Conservation (phyloP, 2,113 vertebrate species). For the Oreochromis spilurus region DNA sequence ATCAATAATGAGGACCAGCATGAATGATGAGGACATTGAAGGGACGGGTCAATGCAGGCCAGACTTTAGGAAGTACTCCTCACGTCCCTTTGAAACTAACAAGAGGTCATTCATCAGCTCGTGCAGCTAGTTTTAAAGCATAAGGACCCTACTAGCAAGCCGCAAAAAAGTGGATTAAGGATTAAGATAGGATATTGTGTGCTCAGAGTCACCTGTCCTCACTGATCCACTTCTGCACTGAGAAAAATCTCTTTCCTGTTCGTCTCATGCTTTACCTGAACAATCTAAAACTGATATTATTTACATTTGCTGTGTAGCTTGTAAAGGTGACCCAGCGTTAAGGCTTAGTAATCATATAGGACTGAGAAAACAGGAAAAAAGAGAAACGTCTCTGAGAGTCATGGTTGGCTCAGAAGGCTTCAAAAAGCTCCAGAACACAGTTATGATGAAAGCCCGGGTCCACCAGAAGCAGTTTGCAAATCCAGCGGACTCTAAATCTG, state of each 20-base stretch:
- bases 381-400: background rate
- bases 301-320: background rate
- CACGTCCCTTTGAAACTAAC: rapidly evolving
- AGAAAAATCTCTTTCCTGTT: background rate
- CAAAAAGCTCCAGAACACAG: background rate
- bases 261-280: background rate
- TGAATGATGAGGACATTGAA: background rate
- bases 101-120: background rate
- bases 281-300: background rate
- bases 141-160: background rate
- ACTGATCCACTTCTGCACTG: background rate
- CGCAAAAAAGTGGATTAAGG: background rate
- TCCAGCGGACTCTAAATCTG: background rate
- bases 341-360: background rate
- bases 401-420: background rate
- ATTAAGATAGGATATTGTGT: background rate
- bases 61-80: background rate
- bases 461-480: background rate
- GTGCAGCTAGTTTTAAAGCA: background rate
- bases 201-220: background rate
- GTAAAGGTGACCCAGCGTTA: background rate
- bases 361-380: background rate
- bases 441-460: background rate
- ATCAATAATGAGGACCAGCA: background rate
- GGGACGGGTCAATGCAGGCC: background rate